Base-by-base conservation (phyloP, 37 sponge, comb jelly and placozoan species). In the Lycopodina hypogea region DNA sequence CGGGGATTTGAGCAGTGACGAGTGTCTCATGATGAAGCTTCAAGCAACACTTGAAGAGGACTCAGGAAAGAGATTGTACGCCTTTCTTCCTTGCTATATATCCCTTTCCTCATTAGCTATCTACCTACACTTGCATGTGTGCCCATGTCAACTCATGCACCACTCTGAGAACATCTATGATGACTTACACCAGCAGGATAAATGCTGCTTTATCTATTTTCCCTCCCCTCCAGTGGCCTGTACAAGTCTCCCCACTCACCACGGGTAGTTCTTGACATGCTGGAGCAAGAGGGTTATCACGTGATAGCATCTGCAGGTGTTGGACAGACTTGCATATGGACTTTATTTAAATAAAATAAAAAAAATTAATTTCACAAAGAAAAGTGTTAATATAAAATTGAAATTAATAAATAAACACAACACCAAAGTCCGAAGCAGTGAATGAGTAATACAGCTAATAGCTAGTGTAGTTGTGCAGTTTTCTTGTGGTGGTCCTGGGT, bases 271-370 rank as follows among this genome's bases (percentile, higher is more conserved):
- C 62, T 92, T 42, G 65, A 87, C 78, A 80, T 64, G 42, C 62
- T 92, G 62, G 92, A 64, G 32, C 38, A 9, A 19, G 19, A 71
- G 26, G 92, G 85, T 18, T 92, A 87, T 62, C 51, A 56, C 18
- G 85, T 92, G 55, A 56, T 87, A 0, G 40, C 73, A 7, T 24
- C 75, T 14, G 30, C 85, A 23, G 92, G 92, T 8, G 78, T 87
- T 0, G 92, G 92, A 33, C 92, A 92, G 74, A 87, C 88, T 6
- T 87, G 88, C 68, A 80, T 87, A 32, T 92, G 92, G 92, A 92
- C 92, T 24, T 72, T 92, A n/a, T 75, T 75, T 62, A 88, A 88
- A 32, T 42, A 45, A 50, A 28, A n/a, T 23, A 1, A 56, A 19
- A 29, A 71, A 68, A 32, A 12, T 29, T 35, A 32, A 29, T 36